A percentile compares a stretch with the other conserved stretches of the same genome.
Conservation (phyloP, 35 echinoderm and acorn worm species). For the Lytechinus pictus region DNA sequence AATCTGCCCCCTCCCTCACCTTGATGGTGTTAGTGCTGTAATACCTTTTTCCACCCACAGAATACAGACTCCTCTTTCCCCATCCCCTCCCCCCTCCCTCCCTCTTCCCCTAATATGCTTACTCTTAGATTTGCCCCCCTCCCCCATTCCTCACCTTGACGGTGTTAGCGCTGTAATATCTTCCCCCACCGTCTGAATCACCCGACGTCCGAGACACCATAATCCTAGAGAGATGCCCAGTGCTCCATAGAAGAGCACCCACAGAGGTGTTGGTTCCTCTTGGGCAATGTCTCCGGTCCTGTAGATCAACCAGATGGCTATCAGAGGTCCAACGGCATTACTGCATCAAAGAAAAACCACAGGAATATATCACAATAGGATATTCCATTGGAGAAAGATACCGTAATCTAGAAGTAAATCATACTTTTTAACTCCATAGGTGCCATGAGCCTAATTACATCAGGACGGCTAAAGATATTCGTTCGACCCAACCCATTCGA, state of each 20-base stretch:
- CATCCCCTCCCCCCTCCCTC: too few species aligned
- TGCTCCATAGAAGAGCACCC: conserved; percentile 51
- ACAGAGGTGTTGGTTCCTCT: conserved; percentile 28
- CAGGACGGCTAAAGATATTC: too few species aligned
- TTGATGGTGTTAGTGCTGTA: conserved; percentile 38
- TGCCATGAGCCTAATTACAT: too few species aligned
- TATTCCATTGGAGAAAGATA: neutral
- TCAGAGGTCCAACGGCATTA: conserved; percentile 47
- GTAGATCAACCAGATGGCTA: conserved; percentile 51
- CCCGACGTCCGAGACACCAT: conserved; percentile 19
- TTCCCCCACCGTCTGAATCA: conserved; percentile 53
- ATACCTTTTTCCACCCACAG: conserved; percentile 38
- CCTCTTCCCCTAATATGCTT: too few species aligned
- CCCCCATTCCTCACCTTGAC: conserved; percentile 31
- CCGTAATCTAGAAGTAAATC: too few species aligned
- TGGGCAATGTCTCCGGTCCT: neutral
- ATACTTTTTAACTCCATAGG: too few species aligned
- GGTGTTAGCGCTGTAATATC: conserved; percentile 42
- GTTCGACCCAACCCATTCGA: too few species aligned
- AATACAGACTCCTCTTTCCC: neutral
- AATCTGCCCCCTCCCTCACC: neutral
- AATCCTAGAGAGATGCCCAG: conserved; percentile 52
- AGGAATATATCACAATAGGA: neutral
- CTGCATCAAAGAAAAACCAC: neutral
- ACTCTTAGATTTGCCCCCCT: neutral